Evolutionary conservation across 2,888 invertebrate species (phyloP), one percentile per base, ranked within the genome.

Genomic region (Folsomia candida): DNA sequence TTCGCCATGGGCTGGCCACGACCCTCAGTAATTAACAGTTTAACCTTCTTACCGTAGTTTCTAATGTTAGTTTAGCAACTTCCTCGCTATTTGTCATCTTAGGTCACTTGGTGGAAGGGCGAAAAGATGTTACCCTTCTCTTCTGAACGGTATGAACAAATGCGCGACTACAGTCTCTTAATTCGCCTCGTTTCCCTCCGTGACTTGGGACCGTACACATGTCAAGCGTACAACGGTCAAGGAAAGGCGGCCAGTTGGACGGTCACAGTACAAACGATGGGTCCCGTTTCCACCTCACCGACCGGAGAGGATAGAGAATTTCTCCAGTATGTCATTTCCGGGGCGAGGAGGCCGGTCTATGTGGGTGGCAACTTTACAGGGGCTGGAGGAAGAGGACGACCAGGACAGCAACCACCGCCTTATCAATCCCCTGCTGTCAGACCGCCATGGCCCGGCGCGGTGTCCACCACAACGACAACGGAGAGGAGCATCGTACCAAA

Each of bases 91-190:
- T n/a, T n/a, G n/a, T n/a, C n/a, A n/a, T n/a, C n/a, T n/a, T n/a
- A n/a, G n/a, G n/a, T n/a, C n/a, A 90, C 89, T 78, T 94, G 94
- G 94, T 93, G 92, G 91, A 88, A 89, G 70, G 91, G 91, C 59
- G 87, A 88, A 57, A 85, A 86, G 67, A 89, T 92, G 87, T 86
- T 95, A 72, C 92, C 94, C 0, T 85, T 89, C 78, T 87, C 87
- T 78, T 89, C 89, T 73, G 85, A 86, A 20, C 84, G 87, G 67
- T 91, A 88, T 82, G 90, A 92, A 82, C 90, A 91, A 75, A 86
- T 89, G 72, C 86, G 88, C 67, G 92, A 90, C 80, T 89, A 89
- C 83, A 88, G 91, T 1, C 85, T 97, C 60, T 86, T 89, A 72
- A 91, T 97, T 81, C 86, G 89, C 67, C 85, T 87, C 1, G 88